Percentiles rank a stretch among this genome's conserved stretches.
phyloP scores from a whole-genome alignment of 2,113 vertebrate species.

The Spheniscus mendiculus region DNA sequence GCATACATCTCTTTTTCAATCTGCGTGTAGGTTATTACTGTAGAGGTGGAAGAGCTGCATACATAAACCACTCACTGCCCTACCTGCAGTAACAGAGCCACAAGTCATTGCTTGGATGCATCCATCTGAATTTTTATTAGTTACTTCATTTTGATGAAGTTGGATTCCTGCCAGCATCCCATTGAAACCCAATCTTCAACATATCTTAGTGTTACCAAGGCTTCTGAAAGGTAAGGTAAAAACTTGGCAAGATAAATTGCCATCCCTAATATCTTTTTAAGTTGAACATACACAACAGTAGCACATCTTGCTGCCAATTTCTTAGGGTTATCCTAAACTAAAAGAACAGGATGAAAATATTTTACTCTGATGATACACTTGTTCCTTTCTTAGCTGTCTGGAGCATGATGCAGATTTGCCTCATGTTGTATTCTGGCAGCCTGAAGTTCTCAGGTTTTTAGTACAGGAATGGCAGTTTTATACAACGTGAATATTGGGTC shows the following conservation, averaged over 20 bases:
- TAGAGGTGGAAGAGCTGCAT: neutral
- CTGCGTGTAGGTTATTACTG: neutral
- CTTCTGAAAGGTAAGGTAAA: neutral
- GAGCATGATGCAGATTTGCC: neutral
- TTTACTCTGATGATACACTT: neutral
- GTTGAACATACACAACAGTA: neutral
- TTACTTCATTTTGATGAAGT: neutral
- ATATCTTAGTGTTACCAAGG: neutral
- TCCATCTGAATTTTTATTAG: slow-evolving; percentile 24
- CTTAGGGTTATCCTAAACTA: neutral
- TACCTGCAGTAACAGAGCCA: neutral
- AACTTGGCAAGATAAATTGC: neutral
- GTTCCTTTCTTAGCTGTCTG: neutral
- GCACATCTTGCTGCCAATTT: neutral
- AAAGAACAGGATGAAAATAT: neutral
- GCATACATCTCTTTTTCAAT: neutral
- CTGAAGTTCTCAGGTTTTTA: neutral
- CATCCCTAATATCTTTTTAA: neutral
- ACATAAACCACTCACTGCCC: neutral
- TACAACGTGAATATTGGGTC: neutral
- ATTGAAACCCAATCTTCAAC: neutral
- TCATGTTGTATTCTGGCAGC: neutral
- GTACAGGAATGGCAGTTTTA: neutral
- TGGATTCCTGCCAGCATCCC: neutral
- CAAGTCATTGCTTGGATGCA: neutral